Base-by-base conservation (phyloP, 2,797 vertebrate genomes). In the Champsocephalus esox region DNA sequence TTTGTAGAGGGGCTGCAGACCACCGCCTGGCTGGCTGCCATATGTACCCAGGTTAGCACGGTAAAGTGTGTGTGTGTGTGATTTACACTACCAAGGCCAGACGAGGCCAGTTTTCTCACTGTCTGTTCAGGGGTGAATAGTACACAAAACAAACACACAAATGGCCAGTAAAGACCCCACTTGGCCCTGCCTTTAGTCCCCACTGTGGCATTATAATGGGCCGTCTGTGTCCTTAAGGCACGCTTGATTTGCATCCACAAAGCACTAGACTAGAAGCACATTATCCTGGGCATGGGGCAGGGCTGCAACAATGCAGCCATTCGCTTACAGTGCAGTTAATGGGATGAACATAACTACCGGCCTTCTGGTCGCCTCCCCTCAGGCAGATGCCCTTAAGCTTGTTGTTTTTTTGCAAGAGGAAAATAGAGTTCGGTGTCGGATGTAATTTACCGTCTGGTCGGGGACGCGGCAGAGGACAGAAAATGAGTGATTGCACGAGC, bases 201-300 rank as follows among this genome's bases (percentile, higher is more conserved):
- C 65, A 64, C 77, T 70, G 84, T 78, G 75, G 51, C 86, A 13
- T 85, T 69, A 86, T 91, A 92, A 90, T 81, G 63, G 88, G 75
- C 81, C 6, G 82, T 84, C 86, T 91, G 87, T 87, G 85, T 83
- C 90, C 89, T 87, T n/a, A 68, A 84, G 87, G 81, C 81, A 60
- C n/a, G 54, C 85, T 86, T 79, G 79, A 87, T 90, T 90, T 91
- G 86, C 87, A 83, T 90, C 86, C 68, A 70, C 84, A 90, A 85
- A 89, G 83, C 73, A 43, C 12, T 9, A 49, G 76, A 82, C 69
- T 59, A 17, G 59, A 59, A 83, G 88, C 83, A 46, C 82, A 80
- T 86, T 83, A 88, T 83, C 83, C 70, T 24, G n/a, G 65, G 73
- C 73, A 57, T 43, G 38, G 82, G 82, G 87, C 78, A 28, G 73